Base-by-base conservation (phyloP, 2,797 vertebrate genomes). In the Spondyliosoma cantharus region DNA sequence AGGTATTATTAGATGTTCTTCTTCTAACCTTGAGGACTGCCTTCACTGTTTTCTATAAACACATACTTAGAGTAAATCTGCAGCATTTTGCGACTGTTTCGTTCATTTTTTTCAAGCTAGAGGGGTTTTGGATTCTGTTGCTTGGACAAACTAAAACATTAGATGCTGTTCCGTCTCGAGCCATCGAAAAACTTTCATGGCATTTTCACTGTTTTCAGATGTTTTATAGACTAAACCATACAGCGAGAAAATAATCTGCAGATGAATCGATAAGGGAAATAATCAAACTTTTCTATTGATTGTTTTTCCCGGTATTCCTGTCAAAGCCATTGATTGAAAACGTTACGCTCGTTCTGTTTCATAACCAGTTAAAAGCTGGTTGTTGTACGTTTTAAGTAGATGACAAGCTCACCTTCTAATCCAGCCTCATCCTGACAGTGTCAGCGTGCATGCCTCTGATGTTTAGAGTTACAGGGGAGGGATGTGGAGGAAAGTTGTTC, bases 401-500 rank as follows among this genome's bases (percentile, higher is more conserved):
- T 50, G 29, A n/a, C 60, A 49, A 19, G 6, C 58, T 76, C 45
- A 46, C 24, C 25, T 82, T 37, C 74, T 67, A 80, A 76, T 19
- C 22, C 32, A 29, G 2, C 12, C 45, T 61, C 52, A 62, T n/a
- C 32, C 27, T 65, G 25, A 80, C 46, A 22, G n/a, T 63, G 57
- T 42, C 45, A 3, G 4, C 37, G 15, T 25, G 2, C 27, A 3
- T n/a, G 16, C 22, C 22, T 61, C 25, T 43, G 0, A 42, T 74
- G 32, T 74, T 27, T 80, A 46, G 27, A 65, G 37, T 75, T 50
- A 78, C 79, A 42, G 29, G 2, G 1, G 25, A 11, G 46, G 12
- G 20, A 29, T 48, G 42, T 22, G 46, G 58, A 74, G 82, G 24
- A 86, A 86, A 78, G 68, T 83, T 49, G 22, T 49, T 53, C 53